A percentile compares a stretch with the other conserved stretches of the same genome.
Conservation (phyloP, 2,888 invertebrate species). For the Papilio elwesi region DNA sequence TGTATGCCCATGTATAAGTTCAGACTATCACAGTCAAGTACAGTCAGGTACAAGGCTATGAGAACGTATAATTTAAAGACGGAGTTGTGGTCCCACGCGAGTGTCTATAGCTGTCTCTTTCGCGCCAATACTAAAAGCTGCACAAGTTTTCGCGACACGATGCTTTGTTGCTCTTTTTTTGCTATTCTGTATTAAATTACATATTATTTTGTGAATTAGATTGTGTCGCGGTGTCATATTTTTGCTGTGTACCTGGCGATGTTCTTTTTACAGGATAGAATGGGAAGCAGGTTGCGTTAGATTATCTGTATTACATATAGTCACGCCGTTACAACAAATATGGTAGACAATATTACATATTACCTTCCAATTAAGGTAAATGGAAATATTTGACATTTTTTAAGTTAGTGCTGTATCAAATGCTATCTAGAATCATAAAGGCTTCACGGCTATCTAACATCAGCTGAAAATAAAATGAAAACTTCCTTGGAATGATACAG, state of each 20-base stretch:
- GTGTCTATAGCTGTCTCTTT: slow-evolving; percentile 63
- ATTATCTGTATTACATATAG: slow-evolving; percentile 7
- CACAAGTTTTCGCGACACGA: slow-evolving; percentile 68
- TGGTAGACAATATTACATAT: no score
- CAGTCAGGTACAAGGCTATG: slow-evolving; percentile 78
- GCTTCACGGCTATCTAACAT: no score
- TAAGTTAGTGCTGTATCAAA: no score
- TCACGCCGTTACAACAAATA: neutral
- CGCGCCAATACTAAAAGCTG: slow-evolving; percentile 55
- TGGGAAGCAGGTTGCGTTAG: slow-evolving; percentile 65
- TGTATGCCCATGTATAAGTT: slow-evolving; percentile 44
- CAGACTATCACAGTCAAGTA: slow-evolving; percentile 53
- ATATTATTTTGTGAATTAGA: slow-evolving; percentile 84
- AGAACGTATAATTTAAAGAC: slow-evolving; percentile 84
- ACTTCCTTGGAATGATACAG: no score
- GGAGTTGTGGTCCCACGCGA: slow-evolving; percentile 61
- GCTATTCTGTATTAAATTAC: slow-evolving; percentile 79
- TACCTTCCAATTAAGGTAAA: no score
- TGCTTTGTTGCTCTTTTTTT: slow-evolving; percentile 78
- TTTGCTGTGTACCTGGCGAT: slow-evolving; percentile 65
- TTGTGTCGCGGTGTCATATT: slow-evolving; percentile 79
- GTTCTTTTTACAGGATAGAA: slow-evolving; percentile 61
- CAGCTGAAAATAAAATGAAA: no score
- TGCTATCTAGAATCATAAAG: no score
- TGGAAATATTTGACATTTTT: no score